These are phyloP conservation scores for Bombus confusus DNA, from an alignment of 1,140 invertebrate genomes.

Conservation along the genomic window DNA sequence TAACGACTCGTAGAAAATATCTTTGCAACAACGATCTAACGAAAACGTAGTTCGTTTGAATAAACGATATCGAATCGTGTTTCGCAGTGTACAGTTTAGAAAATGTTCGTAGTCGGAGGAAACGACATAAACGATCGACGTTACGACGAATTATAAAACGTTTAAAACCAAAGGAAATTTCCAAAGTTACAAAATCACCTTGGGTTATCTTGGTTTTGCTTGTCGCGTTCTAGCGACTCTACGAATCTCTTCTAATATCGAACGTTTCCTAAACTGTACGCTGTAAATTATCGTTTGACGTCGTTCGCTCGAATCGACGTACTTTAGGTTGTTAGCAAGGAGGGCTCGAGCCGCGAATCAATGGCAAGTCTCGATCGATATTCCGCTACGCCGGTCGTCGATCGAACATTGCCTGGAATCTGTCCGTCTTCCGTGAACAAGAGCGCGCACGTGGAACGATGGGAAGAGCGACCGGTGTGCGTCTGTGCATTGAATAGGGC, in stretches of 20 bases:
- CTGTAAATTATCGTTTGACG: not conserved
- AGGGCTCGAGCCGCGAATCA: not conserved
- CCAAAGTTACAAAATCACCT: too few relatives aligned
- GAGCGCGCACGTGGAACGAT: not conserved
- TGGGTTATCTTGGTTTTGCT: too few relatives aligned
- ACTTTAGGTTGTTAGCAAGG: too few relatives aligned
- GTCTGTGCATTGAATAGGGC: conserved; percentile 17
- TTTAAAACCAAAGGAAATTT: too few relatives aligned
- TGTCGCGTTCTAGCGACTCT: too few relatives aligned
- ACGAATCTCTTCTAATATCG: too few relatives aligned
- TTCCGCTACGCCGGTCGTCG: too few relatives aligned
- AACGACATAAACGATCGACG: too few relatives aligned
- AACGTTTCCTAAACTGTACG: too few relatives aligned
- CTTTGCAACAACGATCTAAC: not conserved
- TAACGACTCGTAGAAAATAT: not conserved
- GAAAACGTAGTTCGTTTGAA: not conserved
- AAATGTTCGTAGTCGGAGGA: too few relatives aligned
- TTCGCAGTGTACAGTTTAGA: fast-evolving
- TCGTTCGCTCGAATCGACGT: too few relatives aligned
- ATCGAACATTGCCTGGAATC: not conserved
- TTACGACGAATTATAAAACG: too few relatives aligned
- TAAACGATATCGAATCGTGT: not conserved
- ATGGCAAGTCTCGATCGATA: not conserved
- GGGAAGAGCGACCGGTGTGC: not conserved
- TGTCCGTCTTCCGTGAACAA: not conserved